A percentile compares a stretch with the other conserved stretches of the same genome.
Evolutionary conservation across 2,888 invertebrate genomes (phyloP).

Genomic region (Calameuta filiformis): DNA sequence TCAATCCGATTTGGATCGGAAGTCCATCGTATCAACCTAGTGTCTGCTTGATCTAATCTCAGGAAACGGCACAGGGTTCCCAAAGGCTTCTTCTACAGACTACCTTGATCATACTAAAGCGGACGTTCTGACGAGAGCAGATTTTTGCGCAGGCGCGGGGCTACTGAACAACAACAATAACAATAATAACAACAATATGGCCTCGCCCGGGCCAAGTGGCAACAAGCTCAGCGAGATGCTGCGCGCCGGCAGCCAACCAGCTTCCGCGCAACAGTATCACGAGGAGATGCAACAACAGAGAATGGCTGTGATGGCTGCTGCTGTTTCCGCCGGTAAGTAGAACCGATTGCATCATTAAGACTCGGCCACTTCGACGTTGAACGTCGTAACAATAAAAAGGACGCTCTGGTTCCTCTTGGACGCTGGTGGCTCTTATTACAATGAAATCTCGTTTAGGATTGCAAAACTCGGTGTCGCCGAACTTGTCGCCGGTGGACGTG

Average conservation of each 20-base stretch:
- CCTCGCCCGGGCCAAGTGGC: constrained; percentile 63
- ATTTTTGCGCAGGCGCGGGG: constrained; percentile 72
- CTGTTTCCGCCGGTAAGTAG: constrained; percentile 60
- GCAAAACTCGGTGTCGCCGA: constrained; percentile 63
- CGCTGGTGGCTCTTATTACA: not conserved
- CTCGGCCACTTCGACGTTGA: constrained; percentile 15
- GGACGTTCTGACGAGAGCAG: constrained; percentile 62
- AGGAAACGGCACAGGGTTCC: not conserved
- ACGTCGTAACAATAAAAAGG: not conserved
- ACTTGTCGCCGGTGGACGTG: constrained; percentile 63
- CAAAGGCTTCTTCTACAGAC: not conserved
- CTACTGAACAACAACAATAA: constrained; percentile 78
- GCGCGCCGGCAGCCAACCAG: constrained; percentile 59
- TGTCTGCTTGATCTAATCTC: not conserved
- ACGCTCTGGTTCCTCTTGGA: not conserved
- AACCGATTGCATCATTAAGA: constrained; percentile 39
- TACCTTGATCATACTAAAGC: not conserved
- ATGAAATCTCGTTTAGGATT: constrained; percentile 38
- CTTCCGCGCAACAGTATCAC: constrained; percentile 62
- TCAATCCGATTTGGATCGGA: not conserved
- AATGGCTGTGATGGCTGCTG: constrained; percentile 64
- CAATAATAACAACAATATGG: constrained; percentile 73
- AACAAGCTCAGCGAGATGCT: constrained; percentile 65
- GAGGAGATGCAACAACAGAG: constrained; percentile 73
- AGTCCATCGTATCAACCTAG: not conserved